These are phyloP conservation scores for Epinephelus fuscoguttatus DNA, from an alignment of 2,113 vertebrate species.

Conservation along the genomic window DNA sequence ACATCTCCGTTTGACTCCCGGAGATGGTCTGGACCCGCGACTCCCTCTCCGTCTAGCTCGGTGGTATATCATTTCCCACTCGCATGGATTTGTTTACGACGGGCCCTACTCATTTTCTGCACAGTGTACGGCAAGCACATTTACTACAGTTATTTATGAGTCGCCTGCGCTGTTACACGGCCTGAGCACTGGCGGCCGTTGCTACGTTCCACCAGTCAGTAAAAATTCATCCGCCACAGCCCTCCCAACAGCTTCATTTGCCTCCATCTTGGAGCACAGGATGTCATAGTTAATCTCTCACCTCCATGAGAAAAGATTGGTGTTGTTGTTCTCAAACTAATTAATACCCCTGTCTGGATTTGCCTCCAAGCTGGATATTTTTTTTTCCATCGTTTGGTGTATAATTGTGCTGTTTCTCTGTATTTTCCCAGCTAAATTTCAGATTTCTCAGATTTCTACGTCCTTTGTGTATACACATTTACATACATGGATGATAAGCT, in stretches of 20 bases:
- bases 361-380: slow-evolving; percentile 58
- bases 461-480: slow-evolving; percentile 18
- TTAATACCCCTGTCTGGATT: slow-evolving; percentile 73
- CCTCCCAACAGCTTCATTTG: slow-evolving; percentile 52
- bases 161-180: slow-evolving; percentile 44
- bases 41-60: slow-evolving; percentile 16
- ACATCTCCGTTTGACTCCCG: slow-evolving; percentile 45
- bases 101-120: slow-evolving; percentile 56
- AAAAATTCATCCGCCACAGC: slow-evolving; percentile 42
- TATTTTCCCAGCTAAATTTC: slow-evolving; percentile 15
- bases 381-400: slow-evolving; percentile 26
- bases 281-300: slow-evolving; percentile 63
- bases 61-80: slow-evolving; percentile 39
- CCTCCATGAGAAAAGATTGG: slow-evolving; percentile 68
- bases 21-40: background rate
- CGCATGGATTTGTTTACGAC: slow-evolving; percentile 62
- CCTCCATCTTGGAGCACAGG: slow-evolving; percentile 52
- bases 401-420: slow-evolving; percentile 29
- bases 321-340: slow-evolving; percentile 78
- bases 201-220: slow-evolving; percentile 50
- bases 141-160: slow-evolving; percentile 80
- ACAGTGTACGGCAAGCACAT: slow-evolving; percentile 63
- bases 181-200: slow-evolving; percentile 17
- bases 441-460: slow-evolving; percentile 18
- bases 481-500: slow-evolving; percentile 10